These are phyloP conservation scores for Epinephelus coioides DNA, from an alignment of 2,797 vertebrate genomes.

Conservation along the genomic window DNA sequence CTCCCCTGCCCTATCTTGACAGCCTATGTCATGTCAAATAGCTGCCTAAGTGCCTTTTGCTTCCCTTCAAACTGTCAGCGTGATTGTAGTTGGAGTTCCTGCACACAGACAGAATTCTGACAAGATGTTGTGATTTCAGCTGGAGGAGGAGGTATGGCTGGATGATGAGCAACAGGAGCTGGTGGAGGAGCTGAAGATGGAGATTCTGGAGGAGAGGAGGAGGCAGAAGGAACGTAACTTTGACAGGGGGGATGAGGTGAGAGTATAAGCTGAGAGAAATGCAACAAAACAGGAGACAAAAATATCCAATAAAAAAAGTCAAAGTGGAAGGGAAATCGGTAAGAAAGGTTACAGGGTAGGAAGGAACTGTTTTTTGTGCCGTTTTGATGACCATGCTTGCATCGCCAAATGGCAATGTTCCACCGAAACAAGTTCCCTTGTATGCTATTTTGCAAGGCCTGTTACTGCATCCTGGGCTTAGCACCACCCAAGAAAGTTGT, in stretches of 20 bases:
- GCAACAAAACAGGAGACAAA: constrained; percentile 17
- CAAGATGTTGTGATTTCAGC: constrained; percentile 84
- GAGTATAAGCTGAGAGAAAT: constrained; percentile 53
- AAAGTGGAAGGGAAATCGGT: background rate
- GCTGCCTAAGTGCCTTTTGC: constrained; percentile 51
- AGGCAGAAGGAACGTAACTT: constrained; percentile 69
- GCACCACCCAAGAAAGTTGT: too few species aligned
- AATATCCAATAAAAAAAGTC: constrained; percentile 16
- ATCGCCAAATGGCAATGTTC: too few species aligned
- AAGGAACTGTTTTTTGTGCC: too few species aligned
- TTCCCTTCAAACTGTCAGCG: constrained; percentile 46
- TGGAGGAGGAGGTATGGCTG: constrained; percentile 95
- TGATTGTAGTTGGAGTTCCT: constrained; percentile 45
- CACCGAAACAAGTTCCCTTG: too few species aligned
- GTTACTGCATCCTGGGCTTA: too few species aligned
- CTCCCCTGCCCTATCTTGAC: constrained; percentile 48
- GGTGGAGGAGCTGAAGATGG: constrained; percentile 94
- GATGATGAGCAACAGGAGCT: constrained; percentile 96
- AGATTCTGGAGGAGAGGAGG: constrained; percentile 92
- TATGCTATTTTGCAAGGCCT: too few species aligned
- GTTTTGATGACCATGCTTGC: too few species aligned
- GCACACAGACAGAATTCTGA: constrained; percentile 52
- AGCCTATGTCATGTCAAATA: constrained; percentile 64
- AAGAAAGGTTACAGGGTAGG: background rate
- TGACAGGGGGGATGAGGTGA: constrained; percentile 79